Evolutionary conservation across 2,888 invertebrate genomes (phyloP), one percentile per base, ranked within the genome.

Genomic region (Drosophila kanekoi): DNA sequence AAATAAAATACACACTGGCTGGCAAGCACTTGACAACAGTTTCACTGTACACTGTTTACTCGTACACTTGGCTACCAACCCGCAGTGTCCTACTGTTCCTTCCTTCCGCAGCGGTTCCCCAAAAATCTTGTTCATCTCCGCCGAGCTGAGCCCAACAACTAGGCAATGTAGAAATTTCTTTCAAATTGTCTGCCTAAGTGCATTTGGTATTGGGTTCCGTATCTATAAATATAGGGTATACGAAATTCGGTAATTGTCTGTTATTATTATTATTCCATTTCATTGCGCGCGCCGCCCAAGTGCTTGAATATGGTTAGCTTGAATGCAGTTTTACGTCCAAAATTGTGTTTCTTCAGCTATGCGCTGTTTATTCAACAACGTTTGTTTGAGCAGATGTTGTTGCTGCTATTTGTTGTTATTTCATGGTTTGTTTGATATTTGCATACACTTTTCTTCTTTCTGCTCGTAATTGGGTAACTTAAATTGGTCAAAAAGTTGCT

Each of bases 391-490:
- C 68, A 77, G 62, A 35, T 68, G 59, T 65, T 75, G 40, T 43
- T 23, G 38, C 44, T 51, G 56, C 48, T 64, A 49, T 53, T 53
- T 71, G 35, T 49, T 41, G 41, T 47, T 59, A 47, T 48, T 70
- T 48, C 37, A 62, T 47, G 69, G 74, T 61, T 56, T 76, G 72
- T 72, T 59, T 78, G 60, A 63, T 57, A 73, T 78, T 78, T 77
- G 65, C 75, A 74, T 78, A 74, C 61, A 65, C 44, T 80, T 58
- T 62, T 38, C 63, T 5, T 58, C 40, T 45, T 53, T 52, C 43
- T 45, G 13, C 43, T 40, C 64, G 72, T 79, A 79, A 81, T 79
- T 74, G 78, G 81, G 72, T 63, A 81, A 75, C 81, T 81, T 68
- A 77, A 71, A 71, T 66, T 72, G 62, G 63, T 72, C 57, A 28